Conservation (phyloP, 1,140 invertebrate genomes). For the Carcinoscorpius rotundicauda region DNA sequence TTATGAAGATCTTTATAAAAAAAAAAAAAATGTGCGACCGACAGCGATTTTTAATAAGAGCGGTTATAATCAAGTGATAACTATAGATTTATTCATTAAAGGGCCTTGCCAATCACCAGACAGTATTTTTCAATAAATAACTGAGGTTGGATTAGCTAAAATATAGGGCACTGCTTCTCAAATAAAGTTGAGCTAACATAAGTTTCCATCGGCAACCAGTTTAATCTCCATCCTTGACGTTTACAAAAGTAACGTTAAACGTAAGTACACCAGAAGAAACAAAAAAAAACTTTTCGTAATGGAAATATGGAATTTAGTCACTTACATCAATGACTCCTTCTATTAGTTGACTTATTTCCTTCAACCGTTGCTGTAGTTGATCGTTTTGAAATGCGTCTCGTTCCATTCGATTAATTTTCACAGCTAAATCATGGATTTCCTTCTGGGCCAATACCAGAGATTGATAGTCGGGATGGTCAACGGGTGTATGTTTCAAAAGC, state of each 20-base stretch:
- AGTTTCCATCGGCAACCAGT: neutral
- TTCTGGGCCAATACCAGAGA: constrained; percentile 68
- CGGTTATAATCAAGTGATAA: too few species aligned
- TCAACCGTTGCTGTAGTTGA: constrained; percentile 38
- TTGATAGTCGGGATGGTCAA: constrained; percentile 71
- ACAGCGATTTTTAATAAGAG: too few species aligned
- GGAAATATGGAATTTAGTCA: neutral
- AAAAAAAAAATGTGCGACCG: too few species aligned
- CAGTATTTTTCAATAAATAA: too few species aligned
- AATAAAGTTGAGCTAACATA: neutral
- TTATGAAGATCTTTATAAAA: too few species aligned
- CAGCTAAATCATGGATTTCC: constrained; percentile 77
- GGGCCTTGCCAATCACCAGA: too few species aligned
- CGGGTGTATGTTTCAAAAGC: constrained; percentile 81
- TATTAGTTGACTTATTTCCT: constrained; percentile 21
- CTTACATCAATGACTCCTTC: constrained; percentile 21
- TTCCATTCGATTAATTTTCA: constrained; percentile 81
- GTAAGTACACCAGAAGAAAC: too few species aligned
- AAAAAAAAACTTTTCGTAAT: constrained; percentile 5
- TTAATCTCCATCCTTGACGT: too few species aligned
- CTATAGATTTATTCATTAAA: too few species aligned
- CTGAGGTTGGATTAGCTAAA: too few species aligned
- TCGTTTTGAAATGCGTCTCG: constrained; percentile 53
- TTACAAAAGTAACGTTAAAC: constrained; percentile 18
- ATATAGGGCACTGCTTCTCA: too few species aligned